Evolutionary conservation across 2,888 invertebrate genomes (phyloP).

Genomic region (Orchesellides sinensis): DNA sequence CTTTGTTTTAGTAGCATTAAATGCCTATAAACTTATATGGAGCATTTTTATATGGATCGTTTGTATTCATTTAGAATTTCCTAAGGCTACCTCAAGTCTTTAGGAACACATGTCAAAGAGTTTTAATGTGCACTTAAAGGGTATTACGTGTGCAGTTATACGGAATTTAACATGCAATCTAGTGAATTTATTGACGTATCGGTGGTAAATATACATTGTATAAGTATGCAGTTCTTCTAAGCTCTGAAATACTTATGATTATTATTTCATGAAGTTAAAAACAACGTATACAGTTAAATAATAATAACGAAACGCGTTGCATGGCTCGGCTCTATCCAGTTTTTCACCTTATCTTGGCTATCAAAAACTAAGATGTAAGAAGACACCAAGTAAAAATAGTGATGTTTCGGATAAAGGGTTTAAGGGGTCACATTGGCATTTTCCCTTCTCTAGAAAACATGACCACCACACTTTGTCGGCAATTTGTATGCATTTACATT

Average conservation of each 20-base stretch:
- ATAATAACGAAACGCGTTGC: background rate
- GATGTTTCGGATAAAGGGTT: conserved; percentile 29
- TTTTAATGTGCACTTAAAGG: conserved; percentile 42
- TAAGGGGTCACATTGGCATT: conserved; percentile 12
- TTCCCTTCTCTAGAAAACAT: conserved; percentile 9
- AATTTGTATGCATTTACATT: conserved; percentile 60
- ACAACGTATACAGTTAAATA: background rate
- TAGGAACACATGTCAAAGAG: background rate
- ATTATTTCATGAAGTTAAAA: conserved; percentile 16
- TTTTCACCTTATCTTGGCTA: conserved; percentile 11
- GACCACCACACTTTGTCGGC: conserved; percentile 57
- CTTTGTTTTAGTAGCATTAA: background rate
- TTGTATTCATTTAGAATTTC: conserved; percentile 17
- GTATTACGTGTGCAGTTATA: conserved; percentile 19
- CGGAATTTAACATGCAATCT: conserved; percentile 27
- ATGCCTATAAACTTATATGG: background rate
- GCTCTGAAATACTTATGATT: background rate
- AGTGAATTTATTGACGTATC: conserved; percentile 28
- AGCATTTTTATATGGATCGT: conserved; percentile 2
- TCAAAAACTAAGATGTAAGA: conserved; percentile 9
- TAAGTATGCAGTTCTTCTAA: background rate
- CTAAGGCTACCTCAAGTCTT: background rate
- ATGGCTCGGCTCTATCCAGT: conserved; percentile 19
- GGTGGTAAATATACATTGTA: background rate
- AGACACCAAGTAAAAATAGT: conserved; percentile 16